Evolutionary conservation across 2,888 invertebrate species (phyloP).

Genomic region (Geotrupes spiniger): DNA sequence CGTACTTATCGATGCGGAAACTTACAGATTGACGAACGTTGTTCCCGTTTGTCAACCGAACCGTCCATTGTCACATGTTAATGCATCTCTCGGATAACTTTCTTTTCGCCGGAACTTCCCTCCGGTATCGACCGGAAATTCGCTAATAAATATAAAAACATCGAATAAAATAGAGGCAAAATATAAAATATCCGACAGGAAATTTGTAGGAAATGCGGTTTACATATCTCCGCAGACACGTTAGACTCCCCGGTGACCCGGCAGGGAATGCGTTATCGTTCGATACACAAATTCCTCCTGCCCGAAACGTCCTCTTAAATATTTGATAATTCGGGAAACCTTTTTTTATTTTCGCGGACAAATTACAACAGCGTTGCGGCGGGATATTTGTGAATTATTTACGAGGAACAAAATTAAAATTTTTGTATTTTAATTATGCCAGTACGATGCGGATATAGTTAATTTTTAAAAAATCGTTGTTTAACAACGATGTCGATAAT

Average conservation of each 20-base stretch:
- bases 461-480: no score
- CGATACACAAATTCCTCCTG: not conserved
- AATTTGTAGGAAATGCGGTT: conserved; percentile 39
- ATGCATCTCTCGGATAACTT: conserved; percentile 35
- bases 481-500: no score
- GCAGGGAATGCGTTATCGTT: conserved; percentile 12
- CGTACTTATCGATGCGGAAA: conserved; percentile 47
- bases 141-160: conserved; percentile 31
- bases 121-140: conserved; percentile 34
- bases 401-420: no score
- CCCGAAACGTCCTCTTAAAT: no score
- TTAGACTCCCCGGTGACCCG: conserved; percentile 29
- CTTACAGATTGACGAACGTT: conserved; percentile 47
- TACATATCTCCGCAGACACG: conserved; percentile 34
- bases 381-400: no score
- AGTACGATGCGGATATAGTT: no score
- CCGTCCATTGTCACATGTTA: conserved; percentile 43
- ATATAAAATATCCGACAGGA: conserved; percentile 42
- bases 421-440: no score
- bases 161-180: conserved; percentile 33
- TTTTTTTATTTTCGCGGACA: no score
- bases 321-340: no score
- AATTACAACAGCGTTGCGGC: no score
- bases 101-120: conserved; percentile 27
- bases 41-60: conserved; percentile 45